Base-by-base conservation (phyloP, 1,140 invertebrate genomes). In the Calliopsis andreniformis region DNA sequence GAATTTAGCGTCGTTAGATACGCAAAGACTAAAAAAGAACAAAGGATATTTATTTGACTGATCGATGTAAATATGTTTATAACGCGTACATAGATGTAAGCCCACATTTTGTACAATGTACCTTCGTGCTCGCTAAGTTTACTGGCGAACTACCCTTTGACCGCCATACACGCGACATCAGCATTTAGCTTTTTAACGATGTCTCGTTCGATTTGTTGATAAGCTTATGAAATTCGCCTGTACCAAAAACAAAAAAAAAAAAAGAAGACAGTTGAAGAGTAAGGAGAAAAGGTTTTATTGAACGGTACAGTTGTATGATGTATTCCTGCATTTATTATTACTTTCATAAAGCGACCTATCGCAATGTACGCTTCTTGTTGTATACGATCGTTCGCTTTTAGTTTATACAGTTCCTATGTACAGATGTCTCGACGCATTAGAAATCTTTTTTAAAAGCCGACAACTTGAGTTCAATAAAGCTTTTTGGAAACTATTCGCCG, bases 21-120 rank as follows among this genome's bases (percentile, higher is more conserved):
- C 42, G 51, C 45, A 78, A 82, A 77, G 71, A 79, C 71, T 84
- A 75, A 56, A 85, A 79, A 12, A 30, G 16, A 47, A 58, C 42
- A 39, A 67, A 12, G 28, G 25, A 81, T 89, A 89, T 89, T 91
- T 89, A 90, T 90, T 91, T 89, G 88, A 91, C 89, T 91, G 90
- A 90, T 78, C 51, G 70, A n/a, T 91, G 89, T 91, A 91, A 85
- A 91, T 90, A 90, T 89, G 86, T 88, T 90, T 58, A 88, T 89
- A 89, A 79, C 45, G 32, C 32, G 18, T 39, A 67, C 51, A 53
- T 75, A 80, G 61, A 6, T 39, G 20, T 76, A 75, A 77, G 69
- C 39, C 35, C 12, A 53, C 51, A 79, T 83, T 84, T 83, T 80
- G 58, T 85, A 86, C 78, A 49, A 85, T 70, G 84, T 78, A 80